Conservation (phyloP, 1,140 invertebrate genomes). For the Drosophila ficusphila region DNA sequence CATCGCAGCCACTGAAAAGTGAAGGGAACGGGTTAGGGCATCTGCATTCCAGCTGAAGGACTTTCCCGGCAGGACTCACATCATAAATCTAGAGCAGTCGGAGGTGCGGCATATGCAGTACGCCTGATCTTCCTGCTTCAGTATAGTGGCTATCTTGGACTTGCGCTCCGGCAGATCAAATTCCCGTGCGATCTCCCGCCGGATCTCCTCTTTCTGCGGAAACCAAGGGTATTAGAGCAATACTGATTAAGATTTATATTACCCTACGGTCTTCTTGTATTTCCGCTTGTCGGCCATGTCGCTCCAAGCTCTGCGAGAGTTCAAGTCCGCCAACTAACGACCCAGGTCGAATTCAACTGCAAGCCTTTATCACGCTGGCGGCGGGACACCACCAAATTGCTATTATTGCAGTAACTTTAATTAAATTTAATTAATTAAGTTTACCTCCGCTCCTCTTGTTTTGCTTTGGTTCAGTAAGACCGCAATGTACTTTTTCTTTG, state of each 20-base stretch:
- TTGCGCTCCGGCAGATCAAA: constrained; percentile 95
- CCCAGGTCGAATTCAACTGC: neutral
- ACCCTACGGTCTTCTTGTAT: constrained; percentile 69
- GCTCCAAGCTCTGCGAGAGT: neutral
- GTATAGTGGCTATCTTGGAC: constrained; percentile 94
- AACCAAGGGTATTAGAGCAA: neutral
- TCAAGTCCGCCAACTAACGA: neutral
- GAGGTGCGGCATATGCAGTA: constrained; percentile 98
- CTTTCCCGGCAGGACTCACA: constrained; percentile 86
- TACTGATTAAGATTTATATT: neutral
- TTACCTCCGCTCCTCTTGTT: too few relatives aligned
- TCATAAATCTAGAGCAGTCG: constrained; percentile 98
- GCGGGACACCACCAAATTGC: too few relatives aligned
- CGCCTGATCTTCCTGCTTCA: constrained; percentile 94
- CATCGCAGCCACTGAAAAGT: constrained; percentile 93
- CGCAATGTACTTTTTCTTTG: too few relatives aligned
- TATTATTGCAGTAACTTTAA: too few relatives aligned
- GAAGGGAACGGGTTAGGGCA: neutral
- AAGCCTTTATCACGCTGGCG: too few relatives aligned
- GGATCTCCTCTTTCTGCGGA: constrained; percentile 93
- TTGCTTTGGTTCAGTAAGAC: too few relatives aligned
- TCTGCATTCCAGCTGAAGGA: too few relatives aligned
- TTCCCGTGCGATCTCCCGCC: constrained; percentile 94
- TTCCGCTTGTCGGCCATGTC: constrained; percentile 70
- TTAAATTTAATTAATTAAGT: too few relatives aligned